Evolutionary conservation across 1,140 invertebrate genomes (phyloP).

Genomic region (Formica selysi): DNA sequence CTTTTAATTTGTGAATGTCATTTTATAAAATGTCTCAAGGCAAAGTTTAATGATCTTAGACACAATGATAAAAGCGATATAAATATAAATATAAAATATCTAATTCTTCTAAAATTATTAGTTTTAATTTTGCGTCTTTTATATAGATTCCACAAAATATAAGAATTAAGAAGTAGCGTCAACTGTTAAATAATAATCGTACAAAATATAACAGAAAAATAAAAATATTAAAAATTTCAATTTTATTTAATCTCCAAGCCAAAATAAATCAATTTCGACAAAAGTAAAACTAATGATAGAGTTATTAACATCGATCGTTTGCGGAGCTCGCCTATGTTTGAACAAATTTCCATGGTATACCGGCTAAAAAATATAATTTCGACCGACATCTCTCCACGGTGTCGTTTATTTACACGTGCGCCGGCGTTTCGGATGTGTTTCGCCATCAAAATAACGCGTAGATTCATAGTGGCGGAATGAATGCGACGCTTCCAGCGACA

Average conservation of each 20-base stretch:
- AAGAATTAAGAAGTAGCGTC: neutral
- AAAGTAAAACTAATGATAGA: neutral
- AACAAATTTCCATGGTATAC: slow-evolving; percentile 35
- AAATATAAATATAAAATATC: neutral
- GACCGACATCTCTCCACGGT: slow-evolving; percentile 31
- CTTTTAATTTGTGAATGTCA: neutral
- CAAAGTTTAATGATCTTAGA: neutral
- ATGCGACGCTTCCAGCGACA: slow-evolving; percentile 51
- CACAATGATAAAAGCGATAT: neutral
- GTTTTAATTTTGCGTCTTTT: neutral
- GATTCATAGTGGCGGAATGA: slow-evolving; percentile 47
- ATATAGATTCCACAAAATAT: neutral
- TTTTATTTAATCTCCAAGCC: slow-evolving; percentile 11
- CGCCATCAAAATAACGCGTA: slow-evolving; percentile 55
- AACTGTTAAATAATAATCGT: neutral
- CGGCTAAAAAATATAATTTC: slow-evolving; percentile 57
- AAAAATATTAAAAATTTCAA: neutral
- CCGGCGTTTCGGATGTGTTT: slow-evolving; percentile 26
- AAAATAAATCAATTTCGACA: slow-evolving; percentile 15
- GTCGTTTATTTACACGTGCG: slow-evolving; percentile 50
- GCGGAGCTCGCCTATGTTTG: slow-evolving; percentile 13
- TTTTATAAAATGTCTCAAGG: neutral
- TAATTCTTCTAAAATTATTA: neutral
- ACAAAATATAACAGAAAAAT: too few species aligned
- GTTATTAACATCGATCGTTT: slow-evolving; percentile 23